Conservation (phyloP, 2,113 vertebrate species). For the Marcusenius ussheri region DNA sequence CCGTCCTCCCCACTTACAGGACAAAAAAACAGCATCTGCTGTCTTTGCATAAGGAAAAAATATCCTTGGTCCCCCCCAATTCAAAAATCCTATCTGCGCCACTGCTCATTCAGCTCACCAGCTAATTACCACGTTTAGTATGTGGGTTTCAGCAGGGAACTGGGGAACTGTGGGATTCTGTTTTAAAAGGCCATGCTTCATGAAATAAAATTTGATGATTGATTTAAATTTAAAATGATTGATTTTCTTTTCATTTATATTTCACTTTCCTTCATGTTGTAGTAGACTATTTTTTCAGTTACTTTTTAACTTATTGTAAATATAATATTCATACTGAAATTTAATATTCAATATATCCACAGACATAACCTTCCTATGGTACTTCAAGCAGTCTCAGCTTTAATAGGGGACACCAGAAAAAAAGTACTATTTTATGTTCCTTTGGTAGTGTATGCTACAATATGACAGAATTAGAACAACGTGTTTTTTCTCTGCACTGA, state of each 20-base stretch:
- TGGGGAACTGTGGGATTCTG: background rate
- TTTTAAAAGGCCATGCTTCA: background rate
- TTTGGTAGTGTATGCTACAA: background rate
- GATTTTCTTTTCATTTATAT: background rate
- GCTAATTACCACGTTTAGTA: background rate
- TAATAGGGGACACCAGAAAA: background rate
- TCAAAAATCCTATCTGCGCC: too few species aligned
- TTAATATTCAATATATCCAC: background rate
- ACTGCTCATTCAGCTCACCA: background rate
- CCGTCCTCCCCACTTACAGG: too few species aligned
- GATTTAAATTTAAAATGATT: background rate
- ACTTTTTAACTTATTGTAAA: background rate
- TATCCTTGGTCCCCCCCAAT: too few species aligned
- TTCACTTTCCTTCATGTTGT: background rate
- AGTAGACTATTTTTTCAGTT: background rate
- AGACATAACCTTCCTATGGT: background rate
- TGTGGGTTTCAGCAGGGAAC: background rate
- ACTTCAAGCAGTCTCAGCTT: background rate
- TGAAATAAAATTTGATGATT: background rate
- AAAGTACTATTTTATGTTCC: constrained; percentile 1
- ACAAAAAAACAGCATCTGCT: too few species aligned
- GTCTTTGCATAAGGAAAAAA: too few species aligned
- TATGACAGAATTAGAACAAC: constrained; percentile 34
- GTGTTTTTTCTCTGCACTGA: constrained; percentile 41
- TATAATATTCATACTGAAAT: background rate